phyloP scores from a whole-genome alignment of 2,888 invertebrate species.

The Melanostoma scalare region DNA sequence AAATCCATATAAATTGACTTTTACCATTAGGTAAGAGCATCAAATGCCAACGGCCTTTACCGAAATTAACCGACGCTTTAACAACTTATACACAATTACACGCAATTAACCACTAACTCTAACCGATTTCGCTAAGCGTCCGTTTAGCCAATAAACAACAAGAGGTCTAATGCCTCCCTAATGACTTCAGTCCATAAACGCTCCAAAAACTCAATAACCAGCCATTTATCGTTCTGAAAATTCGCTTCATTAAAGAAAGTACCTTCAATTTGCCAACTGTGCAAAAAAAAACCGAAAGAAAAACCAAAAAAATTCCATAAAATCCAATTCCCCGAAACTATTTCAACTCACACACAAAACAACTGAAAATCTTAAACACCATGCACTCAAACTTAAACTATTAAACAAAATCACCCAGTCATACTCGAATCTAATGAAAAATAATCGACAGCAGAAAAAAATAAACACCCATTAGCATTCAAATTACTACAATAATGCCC shows the following conservation, averaged over 20 bases:
- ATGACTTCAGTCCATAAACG: conserved; percentile 27
- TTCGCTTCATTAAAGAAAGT: conserved; percentile 37
- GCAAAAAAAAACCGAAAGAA: neutral
- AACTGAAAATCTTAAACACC: neutral
- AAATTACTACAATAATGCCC: conserved; percentile 29
- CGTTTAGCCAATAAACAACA: too few relatives aligned
- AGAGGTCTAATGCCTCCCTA: conserved; percentile 20
- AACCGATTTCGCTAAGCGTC: too few relatives aligned
- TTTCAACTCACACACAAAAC: neutral
- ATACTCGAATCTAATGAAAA: conserved; percentile 43
- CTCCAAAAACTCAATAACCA: conserved; percentile 21
- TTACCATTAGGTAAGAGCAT: too few relatives aligned
- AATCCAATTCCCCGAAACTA: neutral
- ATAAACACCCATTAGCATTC: conserved; percentile 50
- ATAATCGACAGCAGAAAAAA: conserved; percentile 25
- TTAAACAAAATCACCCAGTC: conserved; percentile 40
- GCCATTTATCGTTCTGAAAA: conserved; percentile 5
- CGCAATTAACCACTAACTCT: too few relatives aligned
- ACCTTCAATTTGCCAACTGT: conserved; percentile 15
- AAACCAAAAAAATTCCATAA: neutral
- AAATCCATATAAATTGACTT: too few relatives aligned
- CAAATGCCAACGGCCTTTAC: too few relatives aligned
- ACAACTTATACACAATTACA: too few relatives aligned
- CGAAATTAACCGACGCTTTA: too few relatives aligned
- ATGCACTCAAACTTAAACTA: conserved; percentile 6